phyloP scores from a whole-genome alignment of 2,797 vertebrate genomes.

The Clarias fuscus region DNA sequence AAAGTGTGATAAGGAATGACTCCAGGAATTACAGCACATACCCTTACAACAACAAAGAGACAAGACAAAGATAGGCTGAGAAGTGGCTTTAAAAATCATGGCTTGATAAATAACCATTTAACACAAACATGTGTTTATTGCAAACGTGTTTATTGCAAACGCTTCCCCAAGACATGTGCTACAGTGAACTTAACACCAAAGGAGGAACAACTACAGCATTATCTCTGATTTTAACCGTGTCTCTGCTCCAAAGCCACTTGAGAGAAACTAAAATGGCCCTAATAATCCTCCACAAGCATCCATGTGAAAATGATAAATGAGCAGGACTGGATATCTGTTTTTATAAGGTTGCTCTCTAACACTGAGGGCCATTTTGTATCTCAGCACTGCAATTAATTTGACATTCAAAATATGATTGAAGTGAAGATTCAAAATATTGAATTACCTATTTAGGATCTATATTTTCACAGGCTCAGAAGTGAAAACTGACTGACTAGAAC shows the following conservation, averaged over 20 bases:
- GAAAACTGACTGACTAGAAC: too few relatives aligned
- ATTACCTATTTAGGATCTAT: too few relatives aligned
- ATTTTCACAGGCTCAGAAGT: too few relatives aligned
- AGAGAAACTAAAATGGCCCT: not conserved
- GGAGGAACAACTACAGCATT: conserved; percentile 13
- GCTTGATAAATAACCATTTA: conserved; percentile 42
- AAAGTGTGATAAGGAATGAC: not conserved
- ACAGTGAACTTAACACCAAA: not conserved
- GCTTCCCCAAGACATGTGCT: not conserved
- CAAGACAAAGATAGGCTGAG: conserved; percentile 42
- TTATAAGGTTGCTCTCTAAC: not conserved
- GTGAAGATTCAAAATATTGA: too few relatives aligned
- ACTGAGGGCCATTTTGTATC: too few relatives aligned
- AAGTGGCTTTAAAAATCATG: conserved; percentile 47
- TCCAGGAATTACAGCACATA: not conserved
- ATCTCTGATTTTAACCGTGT: conserved; percentile 1
- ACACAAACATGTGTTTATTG: conserved; percentile 30
- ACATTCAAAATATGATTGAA: too few relatives aligned
- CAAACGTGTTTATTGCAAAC: conserved; percentile 22
- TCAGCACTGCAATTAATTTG: too few relatives aligned
- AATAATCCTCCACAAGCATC: not conserved
- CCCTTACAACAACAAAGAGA: conserved; percentile 28
- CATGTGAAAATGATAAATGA: not conserved
- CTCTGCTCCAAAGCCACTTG: not conserved
- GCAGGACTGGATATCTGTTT: not conserved